Percentiles rank a stretch among this genome's conserved stretches.
These are phyloP conservation scores for Mechanitis messenoides DNA, from an alignment of 2,888 invertebrate species.

Conservation along the genomic window DNA sequence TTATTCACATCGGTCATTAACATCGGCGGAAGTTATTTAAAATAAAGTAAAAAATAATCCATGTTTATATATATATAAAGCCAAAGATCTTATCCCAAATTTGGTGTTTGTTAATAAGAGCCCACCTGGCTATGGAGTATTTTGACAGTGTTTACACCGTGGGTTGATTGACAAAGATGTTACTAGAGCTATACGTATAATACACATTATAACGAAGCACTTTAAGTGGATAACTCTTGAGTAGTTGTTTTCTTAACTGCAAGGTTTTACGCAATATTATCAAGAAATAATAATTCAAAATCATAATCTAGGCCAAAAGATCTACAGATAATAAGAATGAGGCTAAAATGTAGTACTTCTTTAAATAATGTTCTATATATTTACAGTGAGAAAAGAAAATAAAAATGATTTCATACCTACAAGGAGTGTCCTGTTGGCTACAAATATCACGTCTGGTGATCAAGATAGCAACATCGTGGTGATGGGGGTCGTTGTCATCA, in stretches of 20 bases:
- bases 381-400: not conserved
- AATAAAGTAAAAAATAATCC: too few species aligned
- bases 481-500: slow-evolving; percentile 88
- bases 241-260: too few species aligned
- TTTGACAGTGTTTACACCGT: not conserved
- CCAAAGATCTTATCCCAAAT: too few species aligned
- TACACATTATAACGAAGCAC: too few species aligned
- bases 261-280: not conserved
- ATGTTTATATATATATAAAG: too few species aligned
- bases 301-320: too few species aligned
- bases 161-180: slow-evolving; percentile 19
- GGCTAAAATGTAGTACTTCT: not conserved
- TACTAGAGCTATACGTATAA: not conserved
- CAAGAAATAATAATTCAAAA: slow-evolving; percentile 13
- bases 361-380: not conserved
- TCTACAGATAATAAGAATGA: not conserved
- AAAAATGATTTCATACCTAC: slow-evolving; percentile 58
- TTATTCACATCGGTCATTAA: too few species aligned
- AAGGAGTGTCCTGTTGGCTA: slow-evolving; percentile 74
- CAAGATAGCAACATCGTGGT: slow-evolving; percentile 92
- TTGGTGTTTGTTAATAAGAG: too few species aligned
- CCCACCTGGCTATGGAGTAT: too few species aligned
- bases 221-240: too few species aligned
- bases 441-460: slow-evolving; percentile 88
- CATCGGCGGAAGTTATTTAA: too few species aligned